These are phyloP conservation scores for Drosophila nigromelanica DNA, from an alignment of 1,140 invertebrate species.

Conservation along the genomic window DNA sequence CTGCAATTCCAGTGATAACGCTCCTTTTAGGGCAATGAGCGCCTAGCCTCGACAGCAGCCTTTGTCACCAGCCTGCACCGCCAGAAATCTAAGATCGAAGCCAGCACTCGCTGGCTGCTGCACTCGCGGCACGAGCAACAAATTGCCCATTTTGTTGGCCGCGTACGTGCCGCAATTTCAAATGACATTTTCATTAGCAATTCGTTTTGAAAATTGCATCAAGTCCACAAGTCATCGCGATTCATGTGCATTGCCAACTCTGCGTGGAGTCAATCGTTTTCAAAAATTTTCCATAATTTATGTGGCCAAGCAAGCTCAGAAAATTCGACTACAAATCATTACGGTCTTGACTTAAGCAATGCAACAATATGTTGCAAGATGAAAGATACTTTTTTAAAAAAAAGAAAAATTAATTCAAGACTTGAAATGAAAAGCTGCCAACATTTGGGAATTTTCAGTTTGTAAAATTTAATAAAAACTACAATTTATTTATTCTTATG, in stretches of 20 bases:
- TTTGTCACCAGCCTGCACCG: conserved; percentile 43
- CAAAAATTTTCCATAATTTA: conserved; percentile 43
- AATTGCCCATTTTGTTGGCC: conserved; percentile 76
- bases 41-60: conserved; percentile 21
- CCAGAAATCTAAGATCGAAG: conserved; percentile 42
- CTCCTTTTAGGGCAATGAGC: conserved; percentile 49
- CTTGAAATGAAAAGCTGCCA: too few relatives aligned
- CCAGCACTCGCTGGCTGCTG: conserved; percentile 20
- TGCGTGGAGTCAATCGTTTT: conserved; percentile 8
- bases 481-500: too few relatives aligned
- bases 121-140: conserved; percentile 67
- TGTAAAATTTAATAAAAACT: too few relatives aligned
- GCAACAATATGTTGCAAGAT: conserved; percentile 33
- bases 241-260: conserved; percentile 29
- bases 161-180: conserved; percentile 76
- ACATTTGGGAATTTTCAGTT: too few relatives aligned
- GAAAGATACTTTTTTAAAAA: conserved; percentile 8
- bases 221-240: conserved; percentile 44
- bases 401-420: too few relatives aligned
- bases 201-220: conserved; percentile 77
- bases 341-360: conserved; percentile 22
- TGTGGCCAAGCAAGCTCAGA: conserved; percentile 30
- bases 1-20: conserved; percentile 35
- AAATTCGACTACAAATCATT: conserved; percentile 41
- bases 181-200: conserved; percentile 82